Conservation (phyloP, 2,888 invertebrate species). For the Xanthorhoe spadicearia region DNA sequence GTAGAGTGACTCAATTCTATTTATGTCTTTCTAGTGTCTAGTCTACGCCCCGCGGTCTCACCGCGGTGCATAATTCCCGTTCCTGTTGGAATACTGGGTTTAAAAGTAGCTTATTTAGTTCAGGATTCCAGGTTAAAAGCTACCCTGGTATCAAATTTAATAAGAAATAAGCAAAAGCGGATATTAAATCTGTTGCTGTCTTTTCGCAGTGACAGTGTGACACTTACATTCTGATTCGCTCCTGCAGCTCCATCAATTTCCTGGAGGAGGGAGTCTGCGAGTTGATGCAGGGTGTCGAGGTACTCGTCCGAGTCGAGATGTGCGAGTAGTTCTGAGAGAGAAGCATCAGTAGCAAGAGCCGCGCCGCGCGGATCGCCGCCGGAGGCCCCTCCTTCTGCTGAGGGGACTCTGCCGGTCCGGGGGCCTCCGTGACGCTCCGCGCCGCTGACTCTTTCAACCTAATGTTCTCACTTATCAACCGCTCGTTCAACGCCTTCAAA, state of each 20-base stretch:
- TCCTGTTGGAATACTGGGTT: too few relatives aligned
- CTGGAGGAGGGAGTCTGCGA: conserved; percentile 93
- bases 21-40: too few relatives aligned
- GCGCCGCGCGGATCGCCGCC: conserved; percentile 88
- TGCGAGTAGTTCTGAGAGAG: conserved; percentile 93
- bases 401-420: conserved; percentile 95
- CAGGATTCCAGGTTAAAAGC: too few relatives aligned
- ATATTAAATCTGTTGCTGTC: too few relatives aligned
- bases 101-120: too few relatives aligned
- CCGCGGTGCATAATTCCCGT: too few relatives aligned
- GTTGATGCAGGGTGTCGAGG: conserved; percentile 90
- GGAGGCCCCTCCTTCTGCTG: conserved; percentile 96
- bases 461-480: conserved; percentile 87
- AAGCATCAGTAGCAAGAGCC: conserved; percentile 91
- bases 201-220: too few relatives aligned
- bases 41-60: too few relatives aligned
- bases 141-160: too few relatives aligned
- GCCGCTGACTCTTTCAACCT: conserved; percentile 84
- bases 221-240: conserved; percentile 87
- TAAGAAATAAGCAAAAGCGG: too few relatives aligned
- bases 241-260: conserved; percentile 89
- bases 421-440: conserved; percentile 88
- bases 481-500: conserved; percentile 88
- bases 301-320: conserved; percentile 91
- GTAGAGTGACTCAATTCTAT: too few relatives aligned